A percentile compares a stretch with the other conserved stretches of the same genome.
phyloP scores from a whole-genome alignment of 2,797 vertebrate species.

The Falco berigora region DNA sequence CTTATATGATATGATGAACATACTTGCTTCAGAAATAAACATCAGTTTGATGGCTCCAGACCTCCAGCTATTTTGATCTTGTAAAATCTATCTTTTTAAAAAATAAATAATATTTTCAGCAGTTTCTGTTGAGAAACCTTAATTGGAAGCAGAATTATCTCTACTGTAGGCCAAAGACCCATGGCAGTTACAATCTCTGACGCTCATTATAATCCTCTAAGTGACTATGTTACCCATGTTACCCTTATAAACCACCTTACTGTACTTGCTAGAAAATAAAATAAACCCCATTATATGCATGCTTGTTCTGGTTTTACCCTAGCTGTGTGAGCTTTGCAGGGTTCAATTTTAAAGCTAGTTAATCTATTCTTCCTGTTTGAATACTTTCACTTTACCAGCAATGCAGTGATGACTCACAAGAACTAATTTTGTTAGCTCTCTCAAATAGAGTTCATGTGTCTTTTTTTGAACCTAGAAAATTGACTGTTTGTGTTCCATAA shows the following conservation, averaged over 20 bases:
- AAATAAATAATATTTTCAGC: neutral
- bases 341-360: neutral
- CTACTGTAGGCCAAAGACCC: neutral
- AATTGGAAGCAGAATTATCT: neutral
- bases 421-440: slow-evolving; percentile 43
- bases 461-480: neutral
- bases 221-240: neutral
- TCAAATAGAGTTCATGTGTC: neutral
- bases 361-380: slow-evolving; percentile 37
- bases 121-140: neutral
- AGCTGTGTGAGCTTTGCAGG: neutral
- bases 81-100: neutral
- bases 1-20: neutral
- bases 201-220: neutral
- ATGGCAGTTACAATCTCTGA: neutral
- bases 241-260: neutral
- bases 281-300: neutral
- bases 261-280: neutral
- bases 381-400: slow-evolving; percentile 27
- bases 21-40: neutral
- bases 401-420: slow-evolving; percentile 37
- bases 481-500: neutral
- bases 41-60: neutral
- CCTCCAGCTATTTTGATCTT: neutral
- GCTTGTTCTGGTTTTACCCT: neutral